Percentiles rank a stretch among this genome's conserved stretches.
Conservation (phyloP, 2,113 vertebrate species). For the Beaufortia kweichowensis region DNA sequence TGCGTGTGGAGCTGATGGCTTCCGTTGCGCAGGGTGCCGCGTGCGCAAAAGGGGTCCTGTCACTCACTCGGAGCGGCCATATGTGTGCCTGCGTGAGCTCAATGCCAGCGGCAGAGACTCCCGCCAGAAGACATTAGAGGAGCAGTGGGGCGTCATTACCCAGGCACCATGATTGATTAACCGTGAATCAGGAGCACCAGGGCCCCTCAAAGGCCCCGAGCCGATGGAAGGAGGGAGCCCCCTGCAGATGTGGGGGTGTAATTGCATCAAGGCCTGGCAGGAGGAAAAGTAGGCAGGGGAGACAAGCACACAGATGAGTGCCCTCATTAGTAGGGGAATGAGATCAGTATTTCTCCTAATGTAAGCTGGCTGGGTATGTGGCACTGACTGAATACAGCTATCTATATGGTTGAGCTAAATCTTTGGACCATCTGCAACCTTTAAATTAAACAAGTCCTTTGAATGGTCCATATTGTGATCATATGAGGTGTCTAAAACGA, state of each 20-base stretch:
- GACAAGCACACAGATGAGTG: constrained; percentile 63
- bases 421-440: neutral
- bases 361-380: neutral
- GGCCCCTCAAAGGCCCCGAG: constrained; percentile 42
- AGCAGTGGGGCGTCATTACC: constrained; percentile 79
- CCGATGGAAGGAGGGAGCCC: constrained; percentile 65
- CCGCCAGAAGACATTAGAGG: constrained; percentile 81
- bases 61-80: constrained; percentile 77
- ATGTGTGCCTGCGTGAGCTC: constrained; percentile 78
- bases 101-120: constrained; percentile 70
- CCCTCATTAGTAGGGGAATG: constrained; percentile 62
- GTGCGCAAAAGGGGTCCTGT: constrained; percentile 74
- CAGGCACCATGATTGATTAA: constrained; percentile 80
- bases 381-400: neutral
- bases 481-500: neutral
- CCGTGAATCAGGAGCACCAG: constrained; percentile 69
- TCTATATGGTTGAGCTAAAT: neutral
- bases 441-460: constrained; percentile 17
- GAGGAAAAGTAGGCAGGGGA: constrained; percentile 45
- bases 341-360: constrained; percentile 43
- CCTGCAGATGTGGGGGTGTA: constrained; percentile 74
- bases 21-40: constrained; percentile 66
- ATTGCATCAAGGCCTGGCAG: constrained; percentile 72
- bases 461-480: neutral
- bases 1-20: constrained; percentile 70